Evolutionary conservation across 2,888 invertebrate species (phyloP).

Genomic region (Lasioglossum malachurum): DNA sequence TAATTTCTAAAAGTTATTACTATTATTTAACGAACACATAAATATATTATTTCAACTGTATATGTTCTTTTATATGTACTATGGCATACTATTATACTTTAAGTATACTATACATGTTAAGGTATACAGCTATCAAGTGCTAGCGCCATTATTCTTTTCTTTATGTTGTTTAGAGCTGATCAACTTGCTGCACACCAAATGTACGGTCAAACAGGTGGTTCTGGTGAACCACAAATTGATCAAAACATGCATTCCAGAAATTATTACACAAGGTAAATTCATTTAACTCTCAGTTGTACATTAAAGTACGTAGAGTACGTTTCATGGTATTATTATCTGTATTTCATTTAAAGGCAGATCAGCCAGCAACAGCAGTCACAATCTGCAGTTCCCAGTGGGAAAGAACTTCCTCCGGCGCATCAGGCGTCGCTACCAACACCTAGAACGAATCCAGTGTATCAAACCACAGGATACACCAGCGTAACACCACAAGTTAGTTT

Average conservation of each 20-base stretch:
- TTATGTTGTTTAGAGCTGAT: constrained; percentile 78
- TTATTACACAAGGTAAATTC: constrained; percentile 68
- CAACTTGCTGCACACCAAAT: constrained; percentile 82
- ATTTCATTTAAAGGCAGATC: constrained; percentile 77
- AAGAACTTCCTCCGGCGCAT: constrained; percentile 83
- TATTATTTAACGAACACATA: neutral
- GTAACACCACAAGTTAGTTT: constrained; percentile 79
- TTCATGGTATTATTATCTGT: constrained; percentile 9
- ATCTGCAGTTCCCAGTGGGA: constrained; percentile 75
- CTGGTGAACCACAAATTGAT: constrained; percentile 80
- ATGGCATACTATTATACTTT: constrained; percentile 54
- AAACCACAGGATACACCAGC: constrained; percentile 78
- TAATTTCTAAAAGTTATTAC: neutral
- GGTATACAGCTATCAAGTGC: neutral
- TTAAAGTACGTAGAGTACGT: neutral
- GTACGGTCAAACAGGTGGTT: constrained; percentile 79
- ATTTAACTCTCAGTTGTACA: neutral
- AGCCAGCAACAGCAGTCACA: constrained; percentile 80
- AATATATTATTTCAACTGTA: constrained; percentile 5
- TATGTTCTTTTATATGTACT: constrained; percentile 32
- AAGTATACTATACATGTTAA: constrained; percentile 25
- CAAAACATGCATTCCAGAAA: constrained; percentile 83
- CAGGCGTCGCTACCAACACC: constrained; percentile 82
- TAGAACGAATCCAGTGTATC: constrained; percentile 79
- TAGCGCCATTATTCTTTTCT: neutral